Conservation (phyloP, 2,797 vertebrate species). For the Anisognathus igniventris region DNA sequence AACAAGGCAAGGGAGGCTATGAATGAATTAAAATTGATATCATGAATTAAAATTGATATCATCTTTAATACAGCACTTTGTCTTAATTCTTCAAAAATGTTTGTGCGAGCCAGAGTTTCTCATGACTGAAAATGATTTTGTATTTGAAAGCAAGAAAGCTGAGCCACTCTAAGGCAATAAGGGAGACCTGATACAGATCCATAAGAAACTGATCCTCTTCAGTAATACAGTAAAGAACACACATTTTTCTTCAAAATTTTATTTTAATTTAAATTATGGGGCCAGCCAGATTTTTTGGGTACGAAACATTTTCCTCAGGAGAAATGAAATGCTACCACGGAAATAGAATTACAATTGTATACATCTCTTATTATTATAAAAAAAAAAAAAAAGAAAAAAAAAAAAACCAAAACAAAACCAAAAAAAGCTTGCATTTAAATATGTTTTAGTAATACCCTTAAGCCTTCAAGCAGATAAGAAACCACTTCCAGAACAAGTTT, state of each 20-base stretch:
- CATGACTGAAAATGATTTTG: neutral
- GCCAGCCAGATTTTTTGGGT: constrained; percentile 76
- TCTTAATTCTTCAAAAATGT: neutral
- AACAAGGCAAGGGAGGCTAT: neutral
- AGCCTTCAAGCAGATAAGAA: constrained; percentile 70
- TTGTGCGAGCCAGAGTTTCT: neutral
- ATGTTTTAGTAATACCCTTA: constrained; percentile 66
- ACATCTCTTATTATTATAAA: constrained; percentile 62
- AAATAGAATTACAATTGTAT: constrained; percentile 72
- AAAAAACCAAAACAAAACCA: neutral
- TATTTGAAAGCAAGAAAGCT: neutral
- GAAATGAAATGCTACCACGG: constrained; percentile 68
- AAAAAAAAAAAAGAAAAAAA: neutral
- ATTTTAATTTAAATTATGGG: constrained; percentile 84
- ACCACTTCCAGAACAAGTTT: constrained; percentile 66
- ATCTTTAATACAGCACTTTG: neutral
- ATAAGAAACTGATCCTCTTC: neutral
- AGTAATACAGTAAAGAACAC: constrained; percentile 30
- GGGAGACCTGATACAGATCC: neutral
- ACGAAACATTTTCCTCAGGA: constrained; percentile 75
- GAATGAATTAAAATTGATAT: neutral
- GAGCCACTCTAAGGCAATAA: neutral
- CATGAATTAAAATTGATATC: neutral
- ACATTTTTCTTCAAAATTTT: constrained; percentile 81
- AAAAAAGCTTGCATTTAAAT: constrained; percentile 52